phyloP scores from a whole-genome alignment of 2,113 vertebrate genomes.

The Marmota monax region DNA sequence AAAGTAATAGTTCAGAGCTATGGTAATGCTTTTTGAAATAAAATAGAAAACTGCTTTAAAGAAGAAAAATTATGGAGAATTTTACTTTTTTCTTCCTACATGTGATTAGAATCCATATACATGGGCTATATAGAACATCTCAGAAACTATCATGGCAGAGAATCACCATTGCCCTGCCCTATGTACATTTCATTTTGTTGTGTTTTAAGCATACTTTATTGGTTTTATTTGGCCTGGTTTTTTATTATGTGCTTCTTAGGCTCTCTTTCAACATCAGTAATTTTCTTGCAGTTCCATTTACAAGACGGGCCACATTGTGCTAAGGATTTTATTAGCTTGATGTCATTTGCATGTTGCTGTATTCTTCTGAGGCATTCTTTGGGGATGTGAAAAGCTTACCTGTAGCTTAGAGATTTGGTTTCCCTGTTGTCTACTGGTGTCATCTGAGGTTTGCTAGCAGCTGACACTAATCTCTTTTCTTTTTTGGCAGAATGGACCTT shows the following conservation, averaged over 20 bases:
- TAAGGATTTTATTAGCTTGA: not conserved
- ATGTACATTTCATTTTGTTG: not conserved
- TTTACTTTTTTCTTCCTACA: conserved; percentile 1
- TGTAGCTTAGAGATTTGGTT: not conserved
- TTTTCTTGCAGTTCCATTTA: not conserved
- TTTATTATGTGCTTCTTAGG: not conserved
- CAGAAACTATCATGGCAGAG: not conserved
- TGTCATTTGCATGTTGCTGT: not conserved
- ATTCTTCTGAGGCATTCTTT: conserved; percentile 5
- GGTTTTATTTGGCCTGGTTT: not conserved
- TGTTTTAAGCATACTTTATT: not conserved
- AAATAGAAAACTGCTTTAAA: conserved; percentile 38
- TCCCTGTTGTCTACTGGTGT: not conserved
- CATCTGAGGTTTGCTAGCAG: not conserved
- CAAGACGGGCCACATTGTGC: not conserved
- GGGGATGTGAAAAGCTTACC: not conserved
- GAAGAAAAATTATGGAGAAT: conserved; percentile 33
- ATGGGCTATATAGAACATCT: not conserved
- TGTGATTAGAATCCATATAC: not conserved
- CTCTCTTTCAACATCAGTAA: not conserved
- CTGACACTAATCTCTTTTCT: conserved; percentile 68
- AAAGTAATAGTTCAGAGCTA: not conserved
- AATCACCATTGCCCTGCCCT: not conserved
- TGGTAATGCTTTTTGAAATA: conserved; percentile 26
- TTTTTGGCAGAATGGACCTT: conserved; percentile 85